phyloP scores from a whole-genome alignment of 2,113 vertebrate genomes.

The Beaufortia kweichowensis region DNA sequence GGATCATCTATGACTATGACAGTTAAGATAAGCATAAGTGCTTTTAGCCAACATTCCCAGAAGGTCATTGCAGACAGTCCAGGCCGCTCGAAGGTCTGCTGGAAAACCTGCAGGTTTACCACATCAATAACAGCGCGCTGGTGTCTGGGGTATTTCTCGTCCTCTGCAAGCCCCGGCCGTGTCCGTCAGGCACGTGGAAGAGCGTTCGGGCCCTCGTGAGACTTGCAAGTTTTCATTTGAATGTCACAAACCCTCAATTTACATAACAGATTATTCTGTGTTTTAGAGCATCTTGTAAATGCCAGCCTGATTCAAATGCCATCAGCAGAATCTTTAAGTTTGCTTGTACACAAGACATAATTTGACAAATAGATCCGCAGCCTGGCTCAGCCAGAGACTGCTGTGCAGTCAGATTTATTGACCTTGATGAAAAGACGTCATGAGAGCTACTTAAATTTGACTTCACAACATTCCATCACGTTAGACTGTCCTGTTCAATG shows the following conservation, averaged over 20 bases:
- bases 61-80: not conserved
- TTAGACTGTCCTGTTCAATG: not conserved
- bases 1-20: not conserved
- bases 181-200: not conserved
- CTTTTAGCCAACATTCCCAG: constrained; percentile 8
- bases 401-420: constrained; percentile 11
- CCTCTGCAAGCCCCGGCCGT: not conserved
- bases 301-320: constrained; percentile 35
- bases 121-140: constrained; percentile 5
- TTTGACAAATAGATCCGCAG: constrained; percentile 21
- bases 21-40: not conserved
- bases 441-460: not conserved
- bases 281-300: constrained; percentile 9
- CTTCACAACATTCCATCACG: not conserved
- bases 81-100: not conserved
- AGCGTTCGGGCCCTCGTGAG: not conserved
- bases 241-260: constrained; percentile 33
- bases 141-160: not conserved
- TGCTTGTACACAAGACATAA: constrained; percentile 12
- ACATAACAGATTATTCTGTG: constrained; percentile 1
- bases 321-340: constrained; percentile 24
- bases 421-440: constrained; percentile 1
- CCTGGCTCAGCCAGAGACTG: not conserved
- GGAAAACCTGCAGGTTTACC: constrained; percentile 21
- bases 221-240: not conserved